phyloP scores from a whole-genome alignment of 2,888 invertebrate genomes.

The Eilema depressum region DNA sequence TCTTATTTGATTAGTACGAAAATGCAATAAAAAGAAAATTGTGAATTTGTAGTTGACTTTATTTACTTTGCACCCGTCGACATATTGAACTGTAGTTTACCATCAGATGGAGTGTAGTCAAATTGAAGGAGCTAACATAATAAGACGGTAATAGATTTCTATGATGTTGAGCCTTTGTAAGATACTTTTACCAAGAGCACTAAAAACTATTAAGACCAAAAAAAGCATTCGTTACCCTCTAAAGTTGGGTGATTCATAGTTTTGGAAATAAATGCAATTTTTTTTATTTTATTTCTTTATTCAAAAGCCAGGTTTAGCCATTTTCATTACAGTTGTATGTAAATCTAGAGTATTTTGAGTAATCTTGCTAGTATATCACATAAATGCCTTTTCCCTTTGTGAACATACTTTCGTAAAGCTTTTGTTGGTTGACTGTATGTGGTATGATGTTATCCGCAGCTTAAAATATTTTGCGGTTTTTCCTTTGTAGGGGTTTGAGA shows the following conservation, averaged over 20 bases:
- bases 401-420: constrained; percentile 12
- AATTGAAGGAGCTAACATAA: neutral
- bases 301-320: constrained; percentile 3
- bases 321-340: constrained; percentile 1
- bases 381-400: constrained; percentile 11
- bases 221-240: no score
- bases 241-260: neutral
- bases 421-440: constrained; percentile 10
- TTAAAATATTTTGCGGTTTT: constrained; percentile 13
- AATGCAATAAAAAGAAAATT: no score
- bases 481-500: neutral
- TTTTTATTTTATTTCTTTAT: neutral
- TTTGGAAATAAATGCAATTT: neutral
- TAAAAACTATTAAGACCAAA: no score
- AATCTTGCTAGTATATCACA: constrained; percentile 11
- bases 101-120: no score
- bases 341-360: constrained; percentile 15
- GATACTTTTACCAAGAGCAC: no score
- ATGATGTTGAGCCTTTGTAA: neutral
- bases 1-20: no score
- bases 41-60: no score
- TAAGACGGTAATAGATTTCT: neutral
- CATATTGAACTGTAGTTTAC: no score
- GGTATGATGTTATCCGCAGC: constrained; percentile 1
- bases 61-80: no score